phyloP scores from a whole-genome alignment of 2,797 vertebrate species.

The Pyrocephalus nanus region DNA sequence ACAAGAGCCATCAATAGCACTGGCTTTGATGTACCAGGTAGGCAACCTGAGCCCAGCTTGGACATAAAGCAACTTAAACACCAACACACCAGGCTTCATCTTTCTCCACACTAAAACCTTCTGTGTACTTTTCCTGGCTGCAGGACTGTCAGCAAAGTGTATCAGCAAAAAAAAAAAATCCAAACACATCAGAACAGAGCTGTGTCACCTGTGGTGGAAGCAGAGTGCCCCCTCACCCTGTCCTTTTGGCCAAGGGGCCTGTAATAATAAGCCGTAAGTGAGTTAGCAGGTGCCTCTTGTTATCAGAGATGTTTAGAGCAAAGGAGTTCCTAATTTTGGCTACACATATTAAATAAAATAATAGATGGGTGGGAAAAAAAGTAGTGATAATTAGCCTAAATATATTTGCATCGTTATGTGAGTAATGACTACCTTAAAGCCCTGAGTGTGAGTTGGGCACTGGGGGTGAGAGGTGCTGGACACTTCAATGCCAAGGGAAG shows the following conservation, averaged over 20 bases:
- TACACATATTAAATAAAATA: neutral
- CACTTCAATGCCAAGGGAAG: neutral
- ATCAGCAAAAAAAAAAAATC: neutral
- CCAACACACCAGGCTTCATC: neutral
- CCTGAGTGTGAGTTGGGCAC: neutral
- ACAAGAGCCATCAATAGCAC: neutral
- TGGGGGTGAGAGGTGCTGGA: neutral
- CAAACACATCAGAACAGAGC: neutral
- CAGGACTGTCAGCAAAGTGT: neutral
- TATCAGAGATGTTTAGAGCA: neutral
- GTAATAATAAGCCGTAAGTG: neutral
- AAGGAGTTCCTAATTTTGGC: neutral
- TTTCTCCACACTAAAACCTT: neutral
- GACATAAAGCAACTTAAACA: neutral
- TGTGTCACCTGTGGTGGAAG: neutral
- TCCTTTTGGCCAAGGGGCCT: neutral
- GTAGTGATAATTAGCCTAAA: neutral
- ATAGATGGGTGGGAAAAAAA: neutral
- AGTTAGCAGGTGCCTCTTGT: neutral
- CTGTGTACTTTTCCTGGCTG: neutral
- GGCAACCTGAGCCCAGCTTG: neutral
- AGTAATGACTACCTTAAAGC: neutral
- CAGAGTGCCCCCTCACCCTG: too few species aligned
- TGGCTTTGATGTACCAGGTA: accelerated
- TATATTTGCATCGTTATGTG: neutral